Evolutionary conservation across 2,797 vertebrate species (phyloP).

Genomic region (Pteronotus mesoamericanus): DNA sequence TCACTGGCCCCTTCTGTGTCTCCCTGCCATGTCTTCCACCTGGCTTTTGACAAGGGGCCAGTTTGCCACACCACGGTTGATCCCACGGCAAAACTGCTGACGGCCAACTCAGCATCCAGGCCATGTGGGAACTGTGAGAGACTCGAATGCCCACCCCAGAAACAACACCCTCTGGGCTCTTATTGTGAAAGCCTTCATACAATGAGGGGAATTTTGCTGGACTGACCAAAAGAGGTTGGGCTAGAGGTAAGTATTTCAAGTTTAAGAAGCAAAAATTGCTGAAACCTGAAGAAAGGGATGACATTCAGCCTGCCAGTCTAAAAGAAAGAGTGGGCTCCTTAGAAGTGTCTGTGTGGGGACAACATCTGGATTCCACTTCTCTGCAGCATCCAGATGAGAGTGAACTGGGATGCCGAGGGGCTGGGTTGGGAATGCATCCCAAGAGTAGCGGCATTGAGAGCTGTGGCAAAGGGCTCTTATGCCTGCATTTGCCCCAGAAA

Average conservation of each 20-base stretch:
- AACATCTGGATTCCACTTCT: neutral
- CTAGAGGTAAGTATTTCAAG: neutral
- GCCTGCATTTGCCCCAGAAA: neutral
- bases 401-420: neutral
- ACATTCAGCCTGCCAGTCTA: neutral
- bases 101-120: neutral
- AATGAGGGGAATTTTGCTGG: neutral
- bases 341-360: neutral
- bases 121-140: neutral
- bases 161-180: neutral
- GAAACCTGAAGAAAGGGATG: neutral
- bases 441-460: neutral
- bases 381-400: neutral
- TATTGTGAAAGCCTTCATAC: neutral
- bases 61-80: neutral
- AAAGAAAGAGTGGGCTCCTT: neutral
- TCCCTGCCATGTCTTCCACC: neutral
- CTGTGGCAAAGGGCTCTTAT: neutral
- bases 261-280: neutral
- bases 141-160: neutral
- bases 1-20: neutral
- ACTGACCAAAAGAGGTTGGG: neutral
- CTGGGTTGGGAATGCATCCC: neutral
- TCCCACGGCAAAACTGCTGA: neutral
- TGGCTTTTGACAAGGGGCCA: neutral